Evolutionary conservation across 1,140 invertebrate genomes (phyloP).

Genomic region (Ceratitis capitata): DNA sequence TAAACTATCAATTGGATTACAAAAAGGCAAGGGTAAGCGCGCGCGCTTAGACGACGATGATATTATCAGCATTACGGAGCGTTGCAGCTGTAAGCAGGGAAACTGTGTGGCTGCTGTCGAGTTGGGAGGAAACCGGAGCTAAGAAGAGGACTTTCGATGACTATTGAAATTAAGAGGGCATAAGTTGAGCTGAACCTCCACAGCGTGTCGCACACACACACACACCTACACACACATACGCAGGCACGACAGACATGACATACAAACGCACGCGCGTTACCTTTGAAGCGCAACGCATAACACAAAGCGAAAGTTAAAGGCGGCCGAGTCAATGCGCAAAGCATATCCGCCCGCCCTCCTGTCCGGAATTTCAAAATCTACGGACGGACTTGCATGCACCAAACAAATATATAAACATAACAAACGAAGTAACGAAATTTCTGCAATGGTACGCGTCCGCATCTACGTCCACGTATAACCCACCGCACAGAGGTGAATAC

Average conservation of each 20-base stretch:
- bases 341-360: neutral
- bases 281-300: slow-evolving; percentile 5
- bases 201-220: neutral
- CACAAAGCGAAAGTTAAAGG: slow-evolving; percentile 12
- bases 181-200: neutral
- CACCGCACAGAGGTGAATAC: slow-evolving; percentile 32
- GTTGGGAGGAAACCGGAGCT: neutral
- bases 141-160: slow-evolving; percentile 43
- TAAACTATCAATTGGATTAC: slow-evolving; percentile 65
- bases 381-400: neutral
- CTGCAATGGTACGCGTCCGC: slow-evolving; percentile 11
- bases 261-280: neutral
- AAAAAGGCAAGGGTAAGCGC: no score
- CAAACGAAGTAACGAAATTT: neutral
- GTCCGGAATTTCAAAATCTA: no score
- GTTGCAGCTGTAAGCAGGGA: slow-evolving; percentile 7
- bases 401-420: neutral
- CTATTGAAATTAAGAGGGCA: slow-evolving; percentile 50
- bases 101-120: neutral
- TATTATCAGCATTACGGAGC: neutral
- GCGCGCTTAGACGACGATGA: slow-evolving; percentile 36
- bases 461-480: no score
- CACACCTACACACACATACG: neutral
- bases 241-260: neutral
- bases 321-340: neutral